Evolutionary conservation across 2,888 invertebrate species (phyloP).

Genomic region (Dromius quadrimaculatus): DNA sequence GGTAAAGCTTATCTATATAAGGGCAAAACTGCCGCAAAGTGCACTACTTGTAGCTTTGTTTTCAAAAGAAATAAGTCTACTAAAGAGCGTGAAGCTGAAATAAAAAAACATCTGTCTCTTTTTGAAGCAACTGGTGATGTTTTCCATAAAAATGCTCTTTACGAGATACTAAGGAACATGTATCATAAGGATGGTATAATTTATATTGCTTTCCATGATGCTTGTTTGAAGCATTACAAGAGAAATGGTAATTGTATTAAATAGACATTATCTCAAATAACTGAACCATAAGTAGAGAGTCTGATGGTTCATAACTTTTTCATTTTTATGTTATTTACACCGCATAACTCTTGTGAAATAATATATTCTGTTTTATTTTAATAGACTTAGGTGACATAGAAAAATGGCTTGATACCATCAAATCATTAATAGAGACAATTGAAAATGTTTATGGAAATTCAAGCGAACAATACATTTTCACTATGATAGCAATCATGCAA

Average conservation of each 20-base stretch:
- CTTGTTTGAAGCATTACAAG: not conserved
- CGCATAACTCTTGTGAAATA: no score
- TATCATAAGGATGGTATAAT: conserved; percentile 6
- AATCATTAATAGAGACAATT: not conserved
- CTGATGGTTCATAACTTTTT: no score
- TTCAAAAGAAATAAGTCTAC: not conserved
- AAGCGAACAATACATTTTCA: not conserved
- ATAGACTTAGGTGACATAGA: not conserved
- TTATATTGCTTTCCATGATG: not conserved
- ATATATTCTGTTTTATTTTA: no score
- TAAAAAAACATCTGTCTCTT: not conserved
- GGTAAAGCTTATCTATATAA: not conserved
- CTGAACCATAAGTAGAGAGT: no score
- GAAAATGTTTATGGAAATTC: conserved; percentile 9
- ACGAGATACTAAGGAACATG: not conserved
- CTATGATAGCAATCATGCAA: not conserved
- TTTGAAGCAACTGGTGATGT: not conserved
- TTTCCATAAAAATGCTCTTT: not conserved
- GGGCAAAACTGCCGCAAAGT: not conserved
- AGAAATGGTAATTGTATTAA: not conserved
- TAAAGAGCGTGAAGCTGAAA: conserved; percentile 8
- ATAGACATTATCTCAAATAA: not conserved
- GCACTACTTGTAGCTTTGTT: not conserved
- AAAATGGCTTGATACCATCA: not conserved
- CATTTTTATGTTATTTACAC: no score